phyloP scores from a whole-genome alignment of 2,888 invertebrate species.

The Cephalotes varians region DNA sequence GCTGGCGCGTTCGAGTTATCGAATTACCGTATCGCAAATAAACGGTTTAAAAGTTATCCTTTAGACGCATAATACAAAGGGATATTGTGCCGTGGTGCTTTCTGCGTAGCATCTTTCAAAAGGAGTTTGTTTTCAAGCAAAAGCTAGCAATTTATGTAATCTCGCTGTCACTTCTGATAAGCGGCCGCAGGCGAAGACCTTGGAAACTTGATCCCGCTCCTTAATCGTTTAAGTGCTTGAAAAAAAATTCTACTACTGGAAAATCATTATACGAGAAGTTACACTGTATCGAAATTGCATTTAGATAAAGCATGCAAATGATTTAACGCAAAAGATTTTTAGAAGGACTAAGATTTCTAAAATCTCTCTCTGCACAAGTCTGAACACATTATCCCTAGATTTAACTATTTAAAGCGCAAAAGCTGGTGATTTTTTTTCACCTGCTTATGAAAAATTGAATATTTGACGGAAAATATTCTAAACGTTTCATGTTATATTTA shows the following conservation, averaged over 20 bases:
- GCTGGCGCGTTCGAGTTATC: not conserved
- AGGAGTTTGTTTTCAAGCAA: constrained; percentile 22
- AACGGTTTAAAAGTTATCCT: not conserved
- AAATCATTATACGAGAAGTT: not conserved
- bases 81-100: not conserved
- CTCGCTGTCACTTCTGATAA: constrained; percentile 17
- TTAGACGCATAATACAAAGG: not conserved
- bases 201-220: constrained; percentile 16
- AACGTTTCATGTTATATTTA: not conserved
- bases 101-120: not conserved
- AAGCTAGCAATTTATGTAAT: constrained; percentile 37
- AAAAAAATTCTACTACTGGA: constrained; percentile 5
- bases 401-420: not conserved
- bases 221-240: constrained; percentile 10
- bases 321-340: not conserved
- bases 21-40: not conserved
- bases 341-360: not conserved
- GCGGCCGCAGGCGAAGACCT: constrained; percentile 1
- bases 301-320: not conserved
- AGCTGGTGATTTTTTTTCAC: not conserved
- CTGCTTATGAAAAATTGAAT: not conserved
- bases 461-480: not conserved
- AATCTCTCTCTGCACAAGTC: not conserved
- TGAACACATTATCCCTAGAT: not conserved
- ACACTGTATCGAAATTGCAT: not conserved